phyloP scores from a whole-genome alignment of 2,113 vertebrate species.

The Micromys minutus region DNA sequence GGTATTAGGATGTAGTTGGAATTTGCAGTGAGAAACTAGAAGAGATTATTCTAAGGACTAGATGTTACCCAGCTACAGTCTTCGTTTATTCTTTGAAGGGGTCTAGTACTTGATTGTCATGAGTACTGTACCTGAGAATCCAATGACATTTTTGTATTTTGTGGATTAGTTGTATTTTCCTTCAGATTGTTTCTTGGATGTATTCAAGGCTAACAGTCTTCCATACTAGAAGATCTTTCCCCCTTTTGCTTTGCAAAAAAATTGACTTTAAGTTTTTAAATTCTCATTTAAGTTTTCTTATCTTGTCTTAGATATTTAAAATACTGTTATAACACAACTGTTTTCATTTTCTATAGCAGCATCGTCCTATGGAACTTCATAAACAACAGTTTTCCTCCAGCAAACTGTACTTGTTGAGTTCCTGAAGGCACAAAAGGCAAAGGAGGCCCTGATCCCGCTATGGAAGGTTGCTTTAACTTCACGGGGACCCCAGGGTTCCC shows the following conservation, averaged over 20 bases:
- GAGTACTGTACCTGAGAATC: background rate
- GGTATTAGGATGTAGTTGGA: background rate
- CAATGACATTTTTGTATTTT: background rate
- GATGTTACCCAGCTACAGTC: background rate
- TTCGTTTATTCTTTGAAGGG: background rate
- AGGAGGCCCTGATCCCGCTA: background rate
- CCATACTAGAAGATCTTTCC: background rate
- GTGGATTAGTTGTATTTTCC: background rate
- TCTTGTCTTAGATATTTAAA: background rate
- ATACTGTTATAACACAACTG: background rate
- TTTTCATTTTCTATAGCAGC: background rate
- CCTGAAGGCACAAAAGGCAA: background rate
- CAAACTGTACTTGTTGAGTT: background rate
- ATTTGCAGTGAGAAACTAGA: background rate
- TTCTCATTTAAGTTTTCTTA: conserved; percentile 35
- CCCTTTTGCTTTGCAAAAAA: background rate
- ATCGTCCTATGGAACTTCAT: background rate
- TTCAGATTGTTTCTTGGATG: background rate
- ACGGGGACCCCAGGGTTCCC: background rate
- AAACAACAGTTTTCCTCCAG: background rate
- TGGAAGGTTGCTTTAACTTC: background rate
- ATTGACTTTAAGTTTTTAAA: background rate
- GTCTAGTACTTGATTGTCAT: background rate
- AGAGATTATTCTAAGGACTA: background rate
- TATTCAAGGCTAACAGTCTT: background rate